Base-by-base conservation (phyloP, 2,113 vertebrate species). In the Chloropsis hardwickii region DNA sequence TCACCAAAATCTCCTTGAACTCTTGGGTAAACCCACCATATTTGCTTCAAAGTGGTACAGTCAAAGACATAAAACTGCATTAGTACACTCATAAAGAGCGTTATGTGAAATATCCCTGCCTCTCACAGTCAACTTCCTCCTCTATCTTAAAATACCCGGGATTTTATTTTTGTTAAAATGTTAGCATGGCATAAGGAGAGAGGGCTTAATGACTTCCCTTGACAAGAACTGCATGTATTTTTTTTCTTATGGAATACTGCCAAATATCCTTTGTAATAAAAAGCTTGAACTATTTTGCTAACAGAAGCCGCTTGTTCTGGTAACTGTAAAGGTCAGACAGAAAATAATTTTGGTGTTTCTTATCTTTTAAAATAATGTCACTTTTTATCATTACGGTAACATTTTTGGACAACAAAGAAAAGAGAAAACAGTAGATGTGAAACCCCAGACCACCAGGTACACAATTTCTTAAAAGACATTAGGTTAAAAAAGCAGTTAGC, bases 341-440 rank as follows among this genome's bases (percentile, higher is more conserved):
- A 98, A 98, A 98, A 97, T 98, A 96, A 97, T 97, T 97, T 97
- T 96, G 91, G 94, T 96, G 93, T 91, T 97, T 97, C 96, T 98
- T 98, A 97, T 98, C 97, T 97, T 97, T 97, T 97, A 97, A 97
- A 98, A 98, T 97, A 96, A 97, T 98, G 97, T 95, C 97, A 97
- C 92, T 97, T 98, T 97, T 97, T 97, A 97, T 98, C 94, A 96
- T 95, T 92, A 96, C 28, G 7, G 91, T 89, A 97, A 97, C 97
- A 96, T 97, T 98, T 98, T 92, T 94, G 86, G 96, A 96, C 83
- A 96, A 94, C 93, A 95, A 92, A 96, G 90, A 60, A 85, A 81
- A 89, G 72, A 40, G 58, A 98, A 97, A 97, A 98, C 95, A 97
- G 94, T 97, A 97, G 95, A 97, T 95, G 78, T 94, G 72, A 96